phyloP scores from a whole-genome alignment of 1,140 invertebrate genomes.

The Zaprionus nigranus region DNA sequence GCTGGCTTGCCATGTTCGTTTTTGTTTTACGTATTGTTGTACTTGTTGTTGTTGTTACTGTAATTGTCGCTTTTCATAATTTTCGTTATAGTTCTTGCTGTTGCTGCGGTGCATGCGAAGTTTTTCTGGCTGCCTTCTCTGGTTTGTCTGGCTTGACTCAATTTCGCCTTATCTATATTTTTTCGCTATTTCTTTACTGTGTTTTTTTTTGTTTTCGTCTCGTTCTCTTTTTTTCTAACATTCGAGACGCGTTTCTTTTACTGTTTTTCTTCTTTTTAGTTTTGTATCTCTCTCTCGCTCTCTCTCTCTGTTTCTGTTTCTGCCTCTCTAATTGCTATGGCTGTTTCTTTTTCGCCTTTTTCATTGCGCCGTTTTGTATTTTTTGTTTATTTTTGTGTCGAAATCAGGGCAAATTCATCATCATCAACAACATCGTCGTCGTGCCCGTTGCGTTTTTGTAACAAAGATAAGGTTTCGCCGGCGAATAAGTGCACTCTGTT shows the following conservation, averaged over 20 bases:
- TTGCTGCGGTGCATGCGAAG: conserved; percentile 62
- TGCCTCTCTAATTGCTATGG: background rate
- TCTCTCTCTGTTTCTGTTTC: conserved; percentile 12
- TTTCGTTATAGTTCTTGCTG: conserved; percentile 39
- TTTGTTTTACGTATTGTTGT: too few relatives aligned
- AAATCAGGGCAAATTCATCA: conserved; percentile 82
- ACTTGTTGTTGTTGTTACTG: conserved; percentile 22
- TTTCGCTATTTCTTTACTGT: conserved; percentile 53
- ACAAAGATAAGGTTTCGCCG: conserved; percentile 76
- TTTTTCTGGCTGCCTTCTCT: conserved; percentile 69
- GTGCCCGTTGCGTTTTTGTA: conserved; percentile 65
- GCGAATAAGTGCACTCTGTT: conserved; percentile 60
- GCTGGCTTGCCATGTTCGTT: conserved; percentile 17
- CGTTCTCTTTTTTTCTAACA: conserved; percentile 30
- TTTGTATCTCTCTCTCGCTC: conserved; percentile 30
- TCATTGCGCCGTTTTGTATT: conserved; percentile 21
- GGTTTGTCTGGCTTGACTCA: conserved; percentile 60
- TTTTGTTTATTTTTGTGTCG: conserved; percentile 80
- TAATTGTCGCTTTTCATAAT: conserved; percentile 51
- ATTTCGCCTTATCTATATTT: conserved; percentile 81
- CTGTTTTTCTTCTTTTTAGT: conserved; percentile 38
- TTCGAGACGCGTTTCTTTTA: conserved; percentile 33
- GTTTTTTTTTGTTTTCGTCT: conserved; percentile 21
- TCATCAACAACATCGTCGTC: conserved; percentile 76
- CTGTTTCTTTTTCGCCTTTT: background rate